Base-by-base conservation (phyloP, 2,113 vertebrate genomes). In the Nyctereutes procyonoides region DNA sequence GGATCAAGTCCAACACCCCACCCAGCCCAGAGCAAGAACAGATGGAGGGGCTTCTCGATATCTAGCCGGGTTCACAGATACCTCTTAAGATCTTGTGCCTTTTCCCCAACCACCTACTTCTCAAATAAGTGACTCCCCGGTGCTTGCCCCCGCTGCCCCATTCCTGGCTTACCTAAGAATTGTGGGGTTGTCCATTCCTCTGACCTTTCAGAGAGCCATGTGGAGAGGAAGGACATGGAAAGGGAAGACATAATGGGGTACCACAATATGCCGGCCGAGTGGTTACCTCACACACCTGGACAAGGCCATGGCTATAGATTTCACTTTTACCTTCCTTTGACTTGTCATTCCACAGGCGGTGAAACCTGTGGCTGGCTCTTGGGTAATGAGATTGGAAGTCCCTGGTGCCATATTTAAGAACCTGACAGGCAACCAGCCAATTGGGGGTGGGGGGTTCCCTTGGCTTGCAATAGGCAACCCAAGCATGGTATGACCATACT, bases 31-130 rank as follows among this genome's bases (percentile, higher is more conserved):
- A 60, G 24, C 7, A 8, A 32, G 58, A 60, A 60, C 60, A 58
- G n/a, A 28, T 0, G 0, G 32, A 35, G 7, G 73, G 9, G 48
- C 58, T 74, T 48, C 24, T 32, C 30, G 30, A n/a, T 2, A 1
- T 60, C 63, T 24, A 55, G 8, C 19, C 26, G 55, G 60, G 81
- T 26, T 93, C 74, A 24, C 32, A 43, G 82, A 48, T 58, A 53
- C 35, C 76, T 58, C 35, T 92, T 0, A 1, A 38, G 9, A 17
- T 38, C 17, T 30, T 1, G 0, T 58, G 12, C 19, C 56, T 58
- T 3, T 38, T 58, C 26, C 35, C 74, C 4, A n/a, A 35, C 19
- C 15, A 43, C 30, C 8, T 65, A 10, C 0, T 82, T 48, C 76
- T 79, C 69, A 32, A 32, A 38, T 20, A 38, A 22, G 30, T 62